Evolutionary conservation across 2,888 invertebrate genomes (phyloP).

Genomic region (Himalopsyche kuldschensis): DNA sequence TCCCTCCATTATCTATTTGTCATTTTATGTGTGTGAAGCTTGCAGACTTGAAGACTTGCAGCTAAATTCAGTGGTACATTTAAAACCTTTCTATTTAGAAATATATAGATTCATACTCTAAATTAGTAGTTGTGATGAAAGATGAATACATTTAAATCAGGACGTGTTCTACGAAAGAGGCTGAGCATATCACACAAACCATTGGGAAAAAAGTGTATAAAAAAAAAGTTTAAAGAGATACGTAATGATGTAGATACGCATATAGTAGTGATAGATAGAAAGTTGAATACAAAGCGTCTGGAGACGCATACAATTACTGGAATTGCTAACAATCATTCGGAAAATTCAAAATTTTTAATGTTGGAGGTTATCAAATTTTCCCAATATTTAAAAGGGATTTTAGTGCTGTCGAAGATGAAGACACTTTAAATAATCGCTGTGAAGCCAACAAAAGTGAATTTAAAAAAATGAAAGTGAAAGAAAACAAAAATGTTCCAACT

Average conservation of each 20-base stretch:
- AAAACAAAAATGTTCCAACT: too few relatives aligned
- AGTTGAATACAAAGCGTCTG: not conserved
- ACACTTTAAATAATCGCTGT: too few relatives aligned
- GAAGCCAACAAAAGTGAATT: too few relatives aligned
- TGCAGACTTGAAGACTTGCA: not conserved
- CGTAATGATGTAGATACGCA: not conserved
- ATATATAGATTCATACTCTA: not conserved
- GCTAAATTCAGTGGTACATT: too few relatives aligned
- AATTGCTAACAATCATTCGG: not conserved
- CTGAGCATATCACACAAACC: not conserved
- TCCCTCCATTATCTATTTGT: not conserved
- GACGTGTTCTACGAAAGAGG: not conserved
- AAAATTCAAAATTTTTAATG: too few relatives aligned
- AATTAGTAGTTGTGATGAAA: not conserved
- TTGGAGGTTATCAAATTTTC: too few relatives aligned
- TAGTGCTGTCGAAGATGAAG: too few relatives aligned
- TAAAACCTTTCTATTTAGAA: too few relatives aligned
- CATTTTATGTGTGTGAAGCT: not conserved
- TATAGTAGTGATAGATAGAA: not conserved
- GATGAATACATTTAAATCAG: not conserved
- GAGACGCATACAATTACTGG: not conserved
- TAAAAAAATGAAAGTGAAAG: too few relatives aligned
- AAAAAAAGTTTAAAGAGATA: not conserved
- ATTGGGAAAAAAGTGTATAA: not conserved
- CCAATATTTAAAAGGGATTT: too few relatives aligned